A percentile compares a stretch with the other conserved stretches of the same genome.
phyloP scores from a whole-genome alignment of 2,888 invertebrate genomes.

The Ligdia adustata region DNA sequence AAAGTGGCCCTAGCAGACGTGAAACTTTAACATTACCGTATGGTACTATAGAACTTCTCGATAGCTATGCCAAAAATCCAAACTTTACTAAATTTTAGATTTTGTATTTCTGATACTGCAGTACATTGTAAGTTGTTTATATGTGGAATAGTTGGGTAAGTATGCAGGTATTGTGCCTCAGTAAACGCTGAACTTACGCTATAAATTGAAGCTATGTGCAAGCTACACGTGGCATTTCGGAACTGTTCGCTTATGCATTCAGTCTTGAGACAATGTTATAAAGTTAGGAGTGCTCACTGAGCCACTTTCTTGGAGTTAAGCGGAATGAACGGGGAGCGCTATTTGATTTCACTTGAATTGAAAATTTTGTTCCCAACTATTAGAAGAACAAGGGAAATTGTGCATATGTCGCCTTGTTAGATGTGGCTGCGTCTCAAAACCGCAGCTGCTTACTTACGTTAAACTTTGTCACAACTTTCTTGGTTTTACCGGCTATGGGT shows the following conservation, averaged over 20 bases:
- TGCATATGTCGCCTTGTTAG: constrained; percentile 7
- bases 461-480: too few species aligned
- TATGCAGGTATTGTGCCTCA: neutral
- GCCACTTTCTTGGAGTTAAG: constrained; percentile 54
- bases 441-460: too few species aligned
- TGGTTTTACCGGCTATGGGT: too few species aligned
- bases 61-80: too few species aligned
- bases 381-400: constrained; percentile 9
- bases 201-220: constrained; percentile 15
- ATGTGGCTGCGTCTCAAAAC: too few species aligned
- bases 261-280: constrained; percentile 58
- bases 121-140: neutral
- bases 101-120: too few species aligned
- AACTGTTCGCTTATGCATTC: constrained; percentile 63
- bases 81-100: too few species aligned
- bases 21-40: too few species aligned
- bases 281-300: constrained; percentile 51
- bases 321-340: constrained; percentile 51
- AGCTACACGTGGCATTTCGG: constrained; percentile 34
- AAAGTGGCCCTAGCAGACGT: too few species aligned
- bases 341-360: constrained; percentile 62
- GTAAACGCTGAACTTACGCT: constrained; percentile 12
- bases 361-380: constrained; percentile 50
- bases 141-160: neutral
- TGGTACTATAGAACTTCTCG: too few species aligned